A percentile compares a stretch with the other conserved stretches of the same genome.
phyloP scores from a whole-genome alignment of 1,140 invertebrate species.

The Lepidurus packardi region DNA sequence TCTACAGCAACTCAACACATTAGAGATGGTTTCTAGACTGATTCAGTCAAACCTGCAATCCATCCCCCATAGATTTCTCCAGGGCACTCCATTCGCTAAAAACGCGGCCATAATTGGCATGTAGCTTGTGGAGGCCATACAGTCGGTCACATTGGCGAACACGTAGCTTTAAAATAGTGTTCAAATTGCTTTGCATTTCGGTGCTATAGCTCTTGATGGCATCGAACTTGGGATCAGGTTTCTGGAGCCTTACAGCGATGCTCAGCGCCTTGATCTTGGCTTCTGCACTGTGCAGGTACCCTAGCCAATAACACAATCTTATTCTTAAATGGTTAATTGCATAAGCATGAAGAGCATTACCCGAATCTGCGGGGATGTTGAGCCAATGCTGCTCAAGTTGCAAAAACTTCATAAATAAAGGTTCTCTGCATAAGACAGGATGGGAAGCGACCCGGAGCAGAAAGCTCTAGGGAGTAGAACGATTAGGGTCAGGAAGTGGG shows the following conservation, averaged over 20 bases:
- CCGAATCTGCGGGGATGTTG: slow-evolving; percentile 36
- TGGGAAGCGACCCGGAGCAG: slow-evolving; percentile 67
- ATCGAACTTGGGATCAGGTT: slow-evolving; percentile 67
- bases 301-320: slow-evolving; percentile 45
- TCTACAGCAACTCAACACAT: slow-evolving; percentile 45
- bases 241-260: slow-evolving; percentile 65
- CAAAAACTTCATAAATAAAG: slow-evolving; percentile 67
- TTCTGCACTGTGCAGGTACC: slow-evolving; percentile 62
- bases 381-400: slow-evolving; percentile 51
- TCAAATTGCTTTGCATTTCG: slow-evolving; percentile 57
- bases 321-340: background rate
- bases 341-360: slow-evolving; percentile 53
- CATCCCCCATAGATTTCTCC: slow-evolving; percentile 76
- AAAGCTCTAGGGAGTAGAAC: slow-evolving; percentile 56
- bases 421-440: slow-evolving; percentile 64
- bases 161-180: slow-evolving; percentile 51
- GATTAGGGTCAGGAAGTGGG: background rate
- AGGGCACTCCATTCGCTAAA: slow-evolving; percentile 81
- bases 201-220: slow-evolving; percentile 67
- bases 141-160: slow-evolving; percentile 67
- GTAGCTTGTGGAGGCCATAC: slow-evolving; percentile 72
- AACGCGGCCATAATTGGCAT: slow-evolving; percentile 71
- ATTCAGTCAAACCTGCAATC: slow-evolving; percentile 55
- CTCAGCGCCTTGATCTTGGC: slow-evolving; percentile 68
- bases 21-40: background rate